phyloP scores from a whole-genome alignment of 2,113 vertebrate genomes.

The Microtus pennsylvanicus region DNA sequence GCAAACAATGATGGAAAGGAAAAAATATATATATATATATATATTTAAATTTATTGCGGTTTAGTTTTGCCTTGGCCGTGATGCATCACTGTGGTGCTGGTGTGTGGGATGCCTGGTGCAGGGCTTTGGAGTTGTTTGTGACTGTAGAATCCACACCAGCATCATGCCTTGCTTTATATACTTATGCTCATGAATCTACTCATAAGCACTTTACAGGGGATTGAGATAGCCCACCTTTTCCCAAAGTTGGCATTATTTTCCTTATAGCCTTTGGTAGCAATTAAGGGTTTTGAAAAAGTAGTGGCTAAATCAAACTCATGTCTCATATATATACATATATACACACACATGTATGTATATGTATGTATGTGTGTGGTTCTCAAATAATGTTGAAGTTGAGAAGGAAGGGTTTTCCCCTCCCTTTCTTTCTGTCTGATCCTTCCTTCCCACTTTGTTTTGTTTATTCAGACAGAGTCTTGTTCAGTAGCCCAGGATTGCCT shows the following conservation, averaged over 20 bases:
- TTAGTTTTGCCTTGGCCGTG: not conserved
- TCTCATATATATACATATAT: not conserved
- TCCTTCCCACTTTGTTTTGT: not conserved
- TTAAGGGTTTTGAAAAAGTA: slow-evolving; percentile 45
- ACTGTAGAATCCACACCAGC: not conserved
- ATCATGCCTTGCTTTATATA: not conserved
- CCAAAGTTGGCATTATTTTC: not conserved
- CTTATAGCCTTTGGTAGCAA: not conserved
- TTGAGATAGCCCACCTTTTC: not conserved
- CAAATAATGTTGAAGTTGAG: not conserved
- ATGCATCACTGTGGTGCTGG: not conserved
- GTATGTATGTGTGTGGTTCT: not conserved
- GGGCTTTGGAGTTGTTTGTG: not conserved
- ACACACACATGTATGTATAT: too few relatives aligned
- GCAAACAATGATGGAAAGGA: not conserved
- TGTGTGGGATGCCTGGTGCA: not conserved
- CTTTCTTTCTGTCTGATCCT: not conserved
- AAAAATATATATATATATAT: not conserved
- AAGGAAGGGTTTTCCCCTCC: not conserved
- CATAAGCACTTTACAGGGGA: not conserved
- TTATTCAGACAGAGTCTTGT: not conserved
- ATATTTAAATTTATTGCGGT: not conserved
- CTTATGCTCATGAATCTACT: not conserved
- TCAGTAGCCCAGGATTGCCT: not conserved
- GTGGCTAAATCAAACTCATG: not conserved